Conservation (phyloP, 2,113 vertebrate genomes). For the Oriolus oriolus region DNA sequence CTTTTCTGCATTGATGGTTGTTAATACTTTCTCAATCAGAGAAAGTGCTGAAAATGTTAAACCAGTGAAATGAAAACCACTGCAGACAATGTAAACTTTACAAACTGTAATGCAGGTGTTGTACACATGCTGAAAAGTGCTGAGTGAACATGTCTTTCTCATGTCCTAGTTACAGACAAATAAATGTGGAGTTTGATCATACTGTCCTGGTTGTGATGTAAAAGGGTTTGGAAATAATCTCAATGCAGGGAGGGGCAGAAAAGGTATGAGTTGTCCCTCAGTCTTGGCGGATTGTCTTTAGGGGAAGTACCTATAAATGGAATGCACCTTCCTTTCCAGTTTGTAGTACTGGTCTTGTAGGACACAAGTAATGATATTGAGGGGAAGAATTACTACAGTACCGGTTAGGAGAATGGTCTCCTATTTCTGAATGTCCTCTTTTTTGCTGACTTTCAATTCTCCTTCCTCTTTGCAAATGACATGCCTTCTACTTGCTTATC, state of each 20-base stretch:
- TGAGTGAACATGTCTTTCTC: neutral
- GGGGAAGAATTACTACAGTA: neutral
- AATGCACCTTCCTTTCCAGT: neutral
- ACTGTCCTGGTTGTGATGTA: neutral
- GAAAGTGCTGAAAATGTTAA: neutral
- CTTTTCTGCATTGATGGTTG: neutral
- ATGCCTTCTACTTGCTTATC: neutral
- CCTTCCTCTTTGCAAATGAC: neutral
- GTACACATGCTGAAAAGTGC: neutral
- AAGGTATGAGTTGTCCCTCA: neutral
- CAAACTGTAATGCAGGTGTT: neutral
- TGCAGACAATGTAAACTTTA: neutral
- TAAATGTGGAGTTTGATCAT: conserved; percentile 10
- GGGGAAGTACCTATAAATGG: neutral
- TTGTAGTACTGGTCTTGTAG: neutral
- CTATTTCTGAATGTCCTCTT: neutral
- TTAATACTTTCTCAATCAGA: neutral
- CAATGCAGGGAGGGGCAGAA: neutral
- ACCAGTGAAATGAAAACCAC: neutral
- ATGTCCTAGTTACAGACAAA: neutral
- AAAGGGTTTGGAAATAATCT: neutral
- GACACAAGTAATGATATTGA: neutral
- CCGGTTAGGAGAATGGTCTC: neutral
- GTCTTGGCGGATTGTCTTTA: neutral
- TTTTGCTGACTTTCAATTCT: neutral